Evolutionary conservation across 2,797 vertebrate genomes (phyloP), one percentile per base, ranked within the genome.

Genomic region (Leptatherina wallacei): DNA sequence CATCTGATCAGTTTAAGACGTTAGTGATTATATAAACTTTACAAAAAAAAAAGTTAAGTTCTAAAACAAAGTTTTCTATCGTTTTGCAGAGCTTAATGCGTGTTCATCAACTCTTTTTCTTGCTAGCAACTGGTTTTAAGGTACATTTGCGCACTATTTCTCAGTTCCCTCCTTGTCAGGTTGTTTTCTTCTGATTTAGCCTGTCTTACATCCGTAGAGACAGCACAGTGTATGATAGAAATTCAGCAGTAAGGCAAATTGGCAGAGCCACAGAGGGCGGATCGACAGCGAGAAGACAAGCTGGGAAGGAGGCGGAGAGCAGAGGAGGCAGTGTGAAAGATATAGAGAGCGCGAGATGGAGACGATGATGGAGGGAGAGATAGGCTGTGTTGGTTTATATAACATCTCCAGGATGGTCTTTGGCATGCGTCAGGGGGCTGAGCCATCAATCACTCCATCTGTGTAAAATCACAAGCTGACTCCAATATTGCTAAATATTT

Each of bases 401-500:
- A 96, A 97, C 95, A 91, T 90, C 94, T 90, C 94, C 80, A 84
- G 92, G 94, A 94, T 94, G 94, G 93, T 97, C 96, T 95, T 95
- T 97, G 97, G 96, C 97, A 96, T 90, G 90, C 93, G 69, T 95
- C 92, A 94, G 75, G 93, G 93, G 94, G 94, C 94, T 91, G 95
- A 97, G 95, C 95, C 96, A 97, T 98, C 97, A 97, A 97, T 98
- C 97, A 97, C 96, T 98, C 97, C 97, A 98, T 98, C 97, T 98
- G 97, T 96, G 97, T 97, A 97, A 96, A 97, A 98, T 98, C 96
- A 98, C 96, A 93, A 96, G 96, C 96, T 95, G 97, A 97, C 96
- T 97, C 95, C 94, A 91, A 96, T 96, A 96, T 96, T 96, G 96
- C 96, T 98, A 98, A 98, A 98, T 98, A 98, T 98, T 98, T 98